Evolutionary conservation across 2,113 vertebrate species (phyloP), one percentile per base, ranked within the genome.

Genomic region (Leucosticte australis): DNA sequence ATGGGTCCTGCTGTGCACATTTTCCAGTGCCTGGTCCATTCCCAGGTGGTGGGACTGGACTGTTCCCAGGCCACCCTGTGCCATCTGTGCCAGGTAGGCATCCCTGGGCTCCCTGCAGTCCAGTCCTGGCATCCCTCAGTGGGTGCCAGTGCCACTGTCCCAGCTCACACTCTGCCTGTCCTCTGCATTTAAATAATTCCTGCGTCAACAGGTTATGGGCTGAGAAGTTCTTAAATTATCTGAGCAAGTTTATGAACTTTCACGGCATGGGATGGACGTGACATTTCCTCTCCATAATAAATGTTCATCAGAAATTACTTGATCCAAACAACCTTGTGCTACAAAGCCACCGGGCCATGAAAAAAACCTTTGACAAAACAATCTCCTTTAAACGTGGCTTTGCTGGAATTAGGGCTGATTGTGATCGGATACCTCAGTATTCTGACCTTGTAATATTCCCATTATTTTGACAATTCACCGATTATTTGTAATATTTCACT

Each of bases 321-420:
- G 83, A 89, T 92, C 91, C 92, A 86, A 86, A 89, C 91, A 96
- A 89, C 97, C 96, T 97, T 95, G 95, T 94, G 89, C 91, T 89
- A 20, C 53, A 87, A 79, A 95, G 80, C 67, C 59, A 77, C 39
- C 1, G 55, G 93, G 91, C 95, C 77, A 35, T 96, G 94, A 94
- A 97, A 52, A 52, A 94, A 95, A 53, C 89, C 85, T 95, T 94
- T 90, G 87, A 93, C 96, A 91, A 97, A 97, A 96, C 81, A 91
- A 70, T 91, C 92, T 90, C 76, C 82, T 89, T 88, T 96, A 80
- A 67, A 85, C 2, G 16, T 90, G 90, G 81, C 82, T 94, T 90
- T 94, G 56, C 83, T 76, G 95, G 95, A 95, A 97, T 97, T 95
- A 96, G 65, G 74, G 87, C 50, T 46, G 50, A 92, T 95, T 85